These are phyloP conservation scores for Timandra comae DNA, from an alignment of 2,888 invertebrate species.

Conservation along the genomic window DNA sequence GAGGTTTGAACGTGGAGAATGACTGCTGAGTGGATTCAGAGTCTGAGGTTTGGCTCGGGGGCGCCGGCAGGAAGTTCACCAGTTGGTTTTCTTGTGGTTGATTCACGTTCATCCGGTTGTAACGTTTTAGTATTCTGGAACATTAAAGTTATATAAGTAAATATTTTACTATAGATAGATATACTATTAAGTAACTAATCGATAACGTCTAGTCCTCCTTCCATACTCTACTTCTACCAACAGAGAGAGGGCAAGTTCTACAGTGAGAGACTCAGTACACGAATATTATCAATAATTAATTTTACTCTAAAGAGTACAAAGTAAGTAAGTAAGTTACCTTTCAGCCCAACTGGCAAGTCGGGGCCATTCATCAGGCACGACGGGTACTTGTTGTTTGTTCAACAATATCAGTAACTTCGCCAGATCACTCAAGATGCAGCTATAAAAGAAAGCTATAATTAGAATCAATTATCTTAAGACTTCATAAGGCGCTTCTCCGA, in stretches of 20 bases:
- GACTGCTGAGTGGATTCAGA: constrained; percentile 63
- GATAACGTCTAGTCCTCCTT: no score
- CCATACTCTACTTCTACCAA: no score
- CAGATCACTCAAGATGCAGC: constrained; percentile 81
- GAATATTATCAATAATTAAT: no score
- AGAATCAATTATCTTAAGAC: constrained; percentile 20
- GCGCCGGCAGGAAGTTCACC: constrained; percentile 84
- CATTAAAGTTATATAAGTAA: no score
- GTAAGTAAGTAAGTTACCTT: constrained; percentile 63
- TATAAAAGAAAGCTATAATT: constrained; percentile 28
- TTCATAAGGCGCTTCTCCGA: no score
- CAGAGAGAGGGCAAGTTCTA: no score
- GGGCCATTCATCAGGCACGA: constrained; percentile 89
- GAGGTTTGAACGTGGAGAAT: constrained; percentile 71
- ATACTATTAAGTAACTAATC: no score
- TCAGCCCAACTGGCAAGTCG: constrained; percentile 89
- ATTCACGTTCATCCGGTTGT: constrained; percentile 74
- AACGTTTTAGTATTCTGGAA: constrained; percentile 78
- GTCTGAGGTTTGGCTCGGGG: constrained; percentile 64
- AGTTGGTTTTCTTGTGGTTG: constrained; percentile 83
- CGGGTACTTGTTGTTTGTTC: constrained; percentile 84
- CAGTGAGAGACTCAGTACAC: no score
- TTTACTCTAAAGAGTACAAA: not conserved
- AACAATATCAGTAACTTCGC: constrained; percentile 88
- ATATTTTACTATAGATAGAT: no score